Conservation (phyloP, 2,888 invertebrate genomes). For the Polia nebulosa region DNA sequence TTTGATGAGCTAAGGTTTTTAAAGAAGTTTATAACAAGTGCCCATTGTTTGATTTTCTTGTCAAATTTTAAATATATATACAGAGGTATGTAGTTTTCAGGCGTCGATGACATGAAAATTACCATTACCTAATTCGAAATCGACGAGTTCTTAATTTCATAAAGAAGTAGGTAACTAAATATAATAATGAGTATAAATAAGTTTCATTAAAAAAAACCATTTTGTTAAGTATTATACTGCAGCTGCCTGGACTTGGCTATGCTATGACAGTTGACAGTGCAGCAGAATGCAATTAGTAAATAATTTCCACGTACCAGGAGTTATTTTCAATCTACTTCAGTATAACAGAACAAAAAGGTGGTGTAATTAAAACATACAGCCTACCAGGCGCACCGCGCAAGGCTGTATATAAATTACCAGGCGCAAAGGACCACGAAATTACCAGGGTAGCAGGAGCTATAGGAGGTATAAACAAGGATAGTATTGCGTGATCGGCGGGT, state of each 20-base stretch:
- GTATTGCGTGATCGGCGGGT: slow-evolving; percentile 58
- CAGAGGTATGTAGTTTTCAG: too few relatives aligned
- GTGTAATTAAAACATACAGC: slow-evolving; percentile 31
- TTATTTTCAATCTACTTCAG: slow-evolving; percentile 40
- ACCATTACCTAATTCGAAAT: background rate
- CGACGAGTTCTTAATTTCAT: background rate
- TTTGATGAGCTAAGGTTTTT: background rate
- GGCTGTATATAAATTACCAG: slow-evolving; percentile 57
- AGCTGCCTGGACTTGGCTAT: background rate
- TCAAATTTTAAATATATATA: too few relatives aligned
- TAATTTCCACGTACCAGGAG: slow-evolving; percentile 35
- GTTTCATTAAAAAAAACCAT: background rate
- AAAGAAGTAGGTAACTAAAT: too few relatives aligned
- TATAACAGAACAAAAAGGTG: slow-evolving; percentile 36
- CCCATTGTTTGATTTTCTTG: background rate
- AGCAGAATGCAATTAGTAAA: background rate
- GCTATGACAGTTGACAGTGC: background rate
- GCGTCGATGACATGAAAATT: background rate
- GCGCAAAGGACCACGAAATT: slow-evolving; percentile 58
- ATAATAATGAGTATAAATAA: background rate
- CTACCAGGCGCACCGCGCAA: slow-evolving; percentile 52
- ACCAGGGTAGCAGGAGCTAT: slow-evolving; percentile 56
- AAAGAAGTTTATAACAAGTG: background rate
- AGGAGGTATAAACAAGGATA: slow-evolving; percentile 61
- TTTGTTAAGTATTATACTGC: background rate